Evolutionary conservation across 1,140 invertebrate species (phyloP), one percentile per base, ranked within the genome.

Genomic region (Lepidurus couesii): DNA sequence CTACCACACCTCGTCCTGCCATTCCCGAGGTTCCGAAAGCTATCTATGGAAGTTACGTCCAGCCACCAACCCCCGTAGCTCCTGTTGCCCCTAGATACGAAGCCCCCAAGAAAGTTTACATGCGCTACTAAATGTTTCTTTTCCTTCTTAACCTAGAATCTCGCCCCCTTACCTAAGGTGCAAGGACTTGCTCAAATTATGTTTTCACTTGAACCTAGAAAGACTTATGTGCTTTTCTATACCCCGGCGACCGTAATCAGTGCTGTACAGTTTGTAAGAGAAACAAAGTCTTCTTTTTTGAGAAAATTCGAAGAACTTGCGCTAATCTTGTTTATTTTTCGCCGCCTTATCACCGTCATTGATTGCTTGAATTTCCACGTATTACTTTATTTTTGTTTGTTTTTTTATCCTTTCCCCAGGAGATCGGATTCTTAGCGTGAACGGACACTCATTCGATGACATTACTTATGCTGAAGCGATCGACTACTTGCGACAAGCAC

Each of bases 341-440:
- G 45, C 34, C 34, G 3, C 7, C 45, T 47, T 10, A 47, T 10
- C 10, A 47, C 4, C 16, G 45, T 47, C 45, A 7, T 47, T 10
- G 45, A 9, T 13, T 11, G 7, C 21, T 16, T 13, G 16, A 16
- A 16, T 65, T 65, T 65, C 6, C 13, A 13, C 1, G 9, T 34
- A 42, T 74, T 45, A 21, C 43, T 74, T 78, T 43, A 79, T 7
- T 43, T 24, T 21, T 74, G 1, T 9, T n/a, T n/a, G 44, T 24
- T 78, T 16, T 42, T 75, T 16, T 78, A 16, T 78, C 10, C 75
- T 7, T 74, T 26, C 21, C 75, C 42, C 24, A 79, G 78, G 78
- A 75, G 78, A 79, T 79, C 78, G 78, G 44, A 79, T 79, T 74
- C 26, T 79, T 43, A 74, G 73, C 26, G 78, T 79, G n/a, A 79